Base-by-base conservation (phyloP, 2,888 invertebrate species). In the Sinopyrophorus schimmeli region DNA sequence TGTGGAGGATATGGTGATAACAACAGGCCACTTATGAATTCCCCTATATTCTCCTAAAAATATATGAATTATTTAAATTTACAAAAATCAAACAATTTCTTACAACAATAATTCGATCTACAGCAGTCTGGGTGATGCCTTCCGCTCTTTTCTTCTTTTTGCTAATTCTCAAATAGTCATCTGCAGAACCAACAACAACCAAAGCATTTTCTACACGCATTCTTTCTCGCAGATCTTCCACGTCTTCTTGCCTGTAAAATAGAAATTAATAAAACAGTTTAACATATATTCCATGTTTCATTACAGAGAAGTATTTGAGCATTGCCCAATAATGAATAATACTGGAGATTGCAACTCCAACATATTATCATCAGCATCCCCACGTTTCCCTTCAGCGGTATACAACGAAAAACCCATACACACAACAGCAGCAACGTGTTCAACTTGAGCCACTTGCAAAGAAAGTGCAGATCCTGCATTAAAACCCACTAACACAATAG, bases 271-370 rank as follows among this genome's bases (percentile, higher is more conserved):
- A 34, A 20, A 30, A 11, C 11, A 23, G 37, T 47, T 39, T 31
- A 52, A 30, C 30, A 30, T n/a, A 32, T 21, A 3, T 15, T 15
- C 6, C 23, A 28, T 5, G 20, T 67, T 73, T n/a, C n/a, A n/a
- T 68, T 71, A 81, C 81, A 76, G 74, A 9, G 78, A 74, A 48
- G 81, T 77, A 7, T 78, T 77, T 0, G 89, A 80, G 66, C 86
- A 81, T 66, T 91, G 87, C 2, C 92, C 91, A 53, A 89, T 80
- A 0, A 90, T 80, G 74, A 92, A 92, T 60, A 91, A 74, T 4
- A 86, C 81, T 0, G 91, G 90, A 42, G 82, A 81, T 58, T 82
- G 81, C 30, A 86, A 75, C 58, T 88, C 87, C 57, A 89, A 71
- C 18, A 91, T 69, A 2, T 80, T 80, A 70, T 91, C 91, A 60